Evolutionary conservation across 2,888 invertebrate species (phyloP).

Genomic region (Ypsolopha scabrella): DNA sequence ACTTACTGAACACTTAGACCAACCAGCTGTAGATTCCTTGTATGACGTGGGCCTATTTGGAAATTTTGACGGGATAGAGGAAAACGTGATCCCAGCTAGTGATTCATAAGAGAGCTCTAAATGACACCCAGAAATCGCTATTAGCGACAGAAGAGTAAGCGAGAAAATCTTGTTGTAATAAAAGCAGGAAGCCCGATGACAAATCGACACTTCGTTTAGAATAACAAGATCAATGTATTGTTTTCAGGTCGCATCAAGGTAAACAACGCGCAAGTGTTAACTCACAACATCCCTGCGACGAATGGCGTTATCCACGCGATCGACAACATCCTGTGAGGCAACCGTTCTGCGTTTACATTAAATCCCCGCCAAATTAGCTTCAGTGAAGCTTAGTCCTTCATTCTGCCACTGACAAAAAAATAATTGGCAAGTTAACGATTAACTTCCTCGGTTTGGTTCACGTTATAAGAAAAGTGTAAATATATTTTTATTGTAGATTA

Average conservation of each 20-base stretch:
- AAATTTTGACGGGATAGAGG: too few species aligned
- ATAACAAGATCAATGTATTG: not conserved
- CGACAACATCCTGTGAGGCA: conserved; percentile 64
- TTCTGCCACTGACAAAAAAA: not conserved
- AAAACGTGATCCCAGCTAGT: too few species aligned
- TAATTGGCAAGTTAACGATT: not conserved
- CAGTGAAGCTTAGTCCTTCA: conserved; percentile 24
- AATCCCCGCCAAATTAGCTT: conserved; percentile 34
- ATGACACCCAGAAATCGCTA: not conserved
- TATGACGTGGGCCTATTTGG: too few species aligned
- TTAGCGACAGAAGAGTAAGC: too few species aligned
- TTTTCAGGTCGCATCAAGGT: conserved; percentile 84
- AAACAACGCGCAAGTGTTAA: conserved; percentile 84
- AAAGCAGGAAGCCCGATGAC: not conserved
- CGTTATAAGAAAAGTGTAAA: conserved; percentile 33
- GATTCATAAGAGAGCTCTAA: too few species aligned
- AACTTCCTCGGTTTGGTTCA: not conserved
- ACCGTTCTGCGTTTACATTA: conserved; percentile 4
- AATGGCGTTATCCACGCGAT: conserved; percentile 90
- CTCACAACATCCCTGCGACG: conserved; percentile 88
- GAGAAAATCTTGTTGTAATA: too few species aligned
- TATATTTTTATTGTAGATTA: conserved; percentile 42
- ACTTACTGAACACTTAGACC: not conserved
- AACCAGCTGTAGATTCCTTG: not conserved
- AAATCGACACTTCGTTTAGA: not conserved